These are phyloP conservation scores for Botia kubotai DNA, from an alignment of 2,797 vertebrate genomes.

Conservation along the genomic window DNA sequence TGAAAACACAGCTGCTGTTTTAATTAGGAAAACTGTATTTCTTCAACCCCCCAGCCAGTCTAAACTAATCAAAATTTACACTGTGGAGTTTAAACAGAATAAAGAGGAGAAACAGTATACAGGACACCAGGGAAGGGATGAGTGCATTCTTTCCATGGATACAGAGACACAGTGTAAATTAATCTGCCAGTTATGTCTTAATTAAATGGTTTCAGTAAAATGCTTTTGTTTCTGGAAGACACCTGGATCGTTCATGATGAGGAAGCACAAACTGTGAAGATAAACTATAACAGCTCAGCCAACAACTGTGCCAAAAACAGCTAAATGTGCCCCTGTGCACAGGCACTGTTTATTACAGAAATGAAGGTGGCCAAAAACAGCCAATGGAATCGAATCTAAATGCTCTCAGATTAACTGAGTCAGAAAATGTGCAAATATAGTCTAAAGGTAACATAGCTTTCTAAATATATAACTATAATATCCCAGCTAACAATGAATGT, in stretches of 20 bases:
- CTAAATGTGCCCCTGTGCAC: background rate
- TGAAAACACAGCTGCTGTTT: background rate
- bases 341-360: background rate
- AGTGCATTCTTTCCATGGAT: background rate
- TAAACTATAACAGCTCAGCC: background rate
- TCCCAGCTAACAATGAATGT: background rate
- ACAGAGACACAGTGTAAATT: background rate
- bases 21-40: slow-evolving; percentile 11
- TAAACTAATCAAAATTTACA: background rate
- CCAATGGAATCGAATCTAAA: background rate
- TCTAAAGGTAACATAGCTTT: background rate
- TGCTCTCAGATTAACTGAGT: background rate
- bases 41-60: background rate
- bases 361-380: background rate
- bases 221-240: background rate
- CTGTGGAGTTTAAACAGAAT: background rate
- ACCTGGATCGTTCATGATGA: background rate
- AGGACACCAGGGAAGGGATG: background rate
- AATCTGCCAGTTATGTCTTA: background rate
- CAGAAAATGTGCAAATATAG: background rate
- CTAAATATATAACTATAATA: background rate
- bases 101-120: background rate
- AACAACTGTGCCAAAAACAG: background rate
- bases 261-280: background rate
- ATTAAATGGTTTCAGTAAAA: background rate